These are phyloP conservation scores for Synergus umbraculus DNA, from an alignment of 2,888 invertebrate genomes.

Conservation along the genomic window DNA sequence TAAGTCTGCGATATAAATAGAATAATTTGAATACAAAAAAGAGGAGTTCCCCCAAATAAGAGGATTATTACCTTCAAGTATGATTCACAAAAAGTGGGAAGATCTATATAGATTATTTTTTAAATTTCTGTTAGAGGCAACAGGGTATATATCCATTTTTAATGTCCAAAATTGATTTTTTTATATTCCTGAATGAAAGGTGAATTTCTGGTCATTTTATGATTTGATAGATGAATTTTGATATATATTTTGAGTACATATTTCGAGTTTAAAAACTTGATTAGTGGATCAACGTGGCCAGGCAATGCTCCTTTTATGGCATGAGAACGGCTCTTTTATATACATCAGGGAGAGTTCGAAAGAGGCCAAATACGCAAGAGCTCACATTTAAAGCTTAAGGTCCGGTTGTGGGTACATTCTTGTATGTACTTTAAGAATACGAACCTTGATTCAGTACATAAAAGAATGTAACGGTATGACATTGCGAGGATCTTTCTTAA, in stretches of 20 bases:
- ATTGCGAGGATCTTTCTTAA: neutral
- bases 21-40: conserved; percentile 14
- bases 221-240: conserved; percentile 9
- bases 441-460: conserved; percentile 25
- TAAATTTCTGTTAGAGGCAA: neutral
- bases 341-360: conserved; percentile 66
- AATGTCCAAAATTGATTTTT: conserved; percentile 1
- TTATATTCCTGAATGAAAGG: neutral
- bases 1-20: conserved; percentile 2
- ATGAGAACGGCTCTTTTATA: conserved; percentile 67
- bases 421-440: conserved; percentile 35
- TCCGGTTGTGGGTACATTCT: conserved; percentile 32
- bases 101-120: neutral
- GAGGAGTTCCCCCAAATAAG: neutral
- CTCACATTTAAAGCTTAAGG: conserved; percentile 47
- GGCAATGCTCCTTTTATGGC: conserved; percentile 72
- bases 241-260: neutral
- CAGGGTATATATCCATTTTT: too few species aligned
- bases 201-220: neutral
- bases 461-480: conserved; percentile 35
- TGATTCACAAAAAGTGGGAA: neutral
- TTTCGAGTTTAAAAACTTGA: conserved; percentile 23
- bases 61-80: conserved; percentile 1
- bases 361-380: conserved; percentile 68
- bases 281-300: conserved; percentile 61